Evolutionary conservation across 1,140 invertebrate species (phyloP).

Genomic region (Brachionus rotundiformis): DNA sequence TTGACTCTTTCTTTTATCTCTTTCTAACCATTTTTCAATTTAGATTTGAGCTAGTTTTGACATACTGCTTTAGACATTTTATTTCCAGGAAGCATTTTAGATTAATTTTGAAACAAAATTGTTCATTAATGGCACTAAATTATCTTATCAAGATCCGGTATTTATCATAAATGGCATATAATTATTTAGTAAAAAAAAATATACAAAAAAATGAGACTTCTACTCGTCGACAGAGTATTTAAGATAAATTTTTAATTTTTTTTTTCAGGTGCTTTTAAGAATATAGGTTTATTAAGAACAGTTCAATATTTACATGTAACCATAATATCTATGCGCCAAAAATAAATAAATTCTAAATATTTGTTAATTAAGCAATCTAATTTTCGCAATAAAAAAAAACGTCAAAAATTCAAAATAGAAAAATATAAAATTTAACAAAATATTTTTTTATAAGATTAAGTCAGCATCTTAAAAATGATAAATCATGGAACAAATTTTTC

Average conservation of each 20-base stretch:
- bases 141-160: neutral
- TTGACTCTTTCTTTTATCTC: too few relatives aligned
- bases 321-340: neutral
- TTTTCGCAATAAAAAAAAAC: neutral
- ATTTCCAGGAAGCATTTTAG: neutral
- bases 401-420: neutral
- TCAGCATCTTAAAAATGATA: neutral
- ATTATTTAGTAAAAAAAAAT: neutral
- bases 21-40: too few relatives aligned
- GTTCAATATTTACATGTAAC: neutral
- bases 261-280: neutral
- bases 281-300: neutral
- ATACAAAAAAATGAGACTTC: neutral
- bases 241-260: neutral
- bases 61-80: neutral
- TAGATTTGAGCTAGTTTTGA: too few relatives aligned
- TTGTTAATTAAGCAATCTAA: neutral
- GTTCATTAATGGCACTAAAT: neutral
- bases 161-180: neutral
- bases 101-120: neutral
- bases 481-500: slow-evolving; percentile 14
- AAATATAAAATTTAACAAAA: neutral
- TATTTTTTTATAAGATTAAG: slow-evolving; percentile 2
- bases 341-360: neutral
- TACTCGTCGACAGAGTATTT: neutral